These are phyloP conservation scores for Spongia lamella DNA, from an alignment of 37 sponge, comb jelly and placozoan species.

Conservation along the genomic window DNA sequence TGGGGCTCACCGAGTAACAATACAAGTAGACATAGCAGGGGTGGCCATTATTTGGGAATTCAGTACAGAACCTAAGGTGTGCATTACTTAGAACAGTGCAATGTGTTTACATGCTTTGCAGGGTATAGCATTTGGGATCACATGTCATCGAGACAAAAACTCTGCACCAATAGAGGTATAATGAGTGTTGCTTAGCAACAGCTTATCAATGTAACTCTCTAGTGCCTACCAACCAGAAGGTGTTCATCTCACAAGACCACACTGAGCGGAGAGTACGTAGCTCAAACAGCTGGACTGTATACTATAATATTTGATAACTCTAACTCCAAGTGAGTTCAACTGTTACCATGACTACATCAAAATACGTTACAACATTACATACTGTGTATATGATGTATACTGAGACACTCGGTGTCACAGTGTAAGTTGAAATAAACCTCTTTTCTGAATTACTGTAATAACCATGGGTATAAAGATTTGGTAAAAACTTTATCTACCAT, in stretches of 20 bases:
- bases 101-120: too few relatives aligned
- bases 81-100: too few relatives aligned
- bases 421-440: too few relatives aligned
- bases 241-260: constrained; percentile 71
- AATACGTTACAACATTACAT: too few relatives aligned
- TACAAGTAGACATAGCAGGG: constrained; percentile 46
- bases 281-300: constrained; percentile 70
- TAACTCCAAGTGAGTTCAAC: constrained; percentile 78
- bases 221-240: constrained; percentile 68
- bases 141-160: constrained; percentile 13
- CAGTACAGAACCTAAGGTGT: constrained; percentile 58
- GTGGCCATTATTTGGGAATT: constrained; percentile 72
- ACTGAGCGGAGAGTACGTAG: constrained; percentile 64
- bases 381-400: too few relatives aligned
- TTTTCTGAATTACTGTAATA: too few relatives aligned
- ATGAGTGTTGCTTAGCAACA: background rate
- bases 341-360: too few relatives aligned
- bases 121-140: constrained; percentile 72
- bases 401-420: too few relatives aligned
- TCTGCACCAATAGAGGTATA: background rate
- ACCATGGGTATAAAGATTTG: too few relatives aligned
- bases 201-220: background rate
- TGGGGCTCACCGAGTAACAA: constrained; percentile 42
- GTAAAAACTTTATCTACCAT: too few relatives aligned
- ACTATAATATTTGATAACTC: constrained; percentile 71